Base-by-base conservation (phyloP, 2,113 vertebrate genomes). In the Dasypus novemcinctus region DNA sequence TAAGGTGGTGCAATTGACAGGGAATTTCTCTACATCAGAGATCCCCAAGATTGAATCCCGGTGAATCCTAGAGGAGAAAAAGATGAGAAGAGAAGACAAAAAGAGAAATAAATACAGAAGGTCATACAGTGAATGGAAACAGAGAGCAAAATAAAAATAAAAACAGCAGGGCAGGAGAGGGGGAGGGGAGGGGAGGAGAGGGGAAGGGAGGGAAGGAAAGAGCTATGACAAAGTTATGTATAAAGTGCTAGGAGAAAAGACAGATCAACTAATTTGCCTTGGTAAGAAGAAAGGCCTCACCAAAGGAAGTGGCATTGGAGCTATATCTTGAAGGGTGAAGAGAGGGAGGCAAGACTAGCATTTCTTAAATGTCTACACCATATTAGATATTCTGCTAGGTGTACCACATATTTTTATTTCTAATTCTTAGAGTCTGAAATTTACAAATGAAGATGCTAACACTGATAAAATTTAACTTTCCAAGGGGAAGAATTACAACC, bases 381-480 rank as follows among this genome's bases (percentile, higher is more conserved):
- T 57, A 4, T 54, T 92, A 96, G 46, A 23, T 78, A 85, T 33
- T 79, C 4, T 75, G n/a, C 7, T 76, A 86, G 49, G 41, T 75
- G 31, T 23, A 59, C 6, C 41, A 79, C 43, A 29, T 83, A 76
- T 74, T 85, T 57, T 94, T 79, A 52, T 64, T 92, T 79, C 41
- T 85, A 92, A 89, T 80, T 36, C 54, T 90, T 91, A 94, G 4
- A 61, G 29, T 96, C 13, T 66, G 31, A 0, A 52, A 92, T 72
- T 49, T 87, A 95, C 31, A 87, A 95, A 76, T 82, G 41, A 90
- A 9, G 21, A 85, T 69, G 71, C 86, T 38, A 61, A 81, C 90
- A n/a, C 41, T 85, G 92, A 85, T 27, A 94, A 92, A 94, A 85
- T 72, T 76, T 86, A 69, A 64, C 20, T 41, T 75, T 3, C 23